Evolutionary conservation across 92 coral and sea anemone genomes (phyloP), one percentile per base, ranked within the genome.

Genomic region (Meandrina meandrites): DNA sequence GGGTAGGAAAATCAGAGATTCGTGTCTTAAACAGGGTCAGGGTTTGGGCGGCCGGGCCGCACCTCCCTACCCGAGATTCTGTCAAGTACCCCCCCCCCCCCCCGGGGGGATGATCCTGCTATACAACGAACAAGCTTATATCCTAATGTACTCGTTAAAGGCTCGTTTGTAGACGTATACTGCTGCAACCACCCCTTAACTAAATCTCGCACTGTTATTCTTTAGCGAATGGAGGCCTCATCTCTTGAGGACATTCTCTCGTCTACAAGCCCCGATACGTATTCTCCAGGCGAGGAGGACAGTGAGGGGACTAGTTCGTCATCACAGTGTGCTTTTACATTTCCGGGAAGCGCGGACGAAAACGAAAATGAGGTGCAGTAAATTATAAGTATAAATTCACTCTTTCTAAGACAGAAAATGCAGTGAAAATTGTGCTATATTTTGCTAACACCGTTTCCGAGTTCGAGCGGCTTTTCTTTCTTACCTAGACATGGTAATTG

Each of bases 141-240:
- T 48, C 14, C 53, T 13, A 48, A 48, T 48, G 12, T 48, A 12
- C 53, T 48, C 53, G 53, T 48, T 48, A 48, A 48, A 7, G 53
- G 53, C 53, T 48, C 53, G 1, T 0, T 48, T 48, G 53, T 48
- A 19, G 24, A 48, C 30, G 30, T 10, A 50, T 18, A 13, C 17
- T 84, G n/a, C 24, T n/a, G n/a, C n/a, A n/a, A n/a, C n/a, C n/a
- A 81, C 19, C 8, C 86, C 17, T 57, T 62, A 66, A 21, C 57
- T 62, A 40, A 42, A 40, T 34, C 22, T 54, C 15, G 4, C 28
- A 66, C 40, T 42, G 82, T 64, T 83, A 16, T 32, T 18, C 45
- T 62, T 57, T 70, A 92, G 94, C 90, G 94, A 19, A 92, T 92
- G 94, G 94, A 92, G 62, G 85, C 90, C 30, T 81, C 92, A 47